Base-by-base conservation (phyloP, 2,113 vertebrate genomes). In the Perognathus longimembris region DNA sequence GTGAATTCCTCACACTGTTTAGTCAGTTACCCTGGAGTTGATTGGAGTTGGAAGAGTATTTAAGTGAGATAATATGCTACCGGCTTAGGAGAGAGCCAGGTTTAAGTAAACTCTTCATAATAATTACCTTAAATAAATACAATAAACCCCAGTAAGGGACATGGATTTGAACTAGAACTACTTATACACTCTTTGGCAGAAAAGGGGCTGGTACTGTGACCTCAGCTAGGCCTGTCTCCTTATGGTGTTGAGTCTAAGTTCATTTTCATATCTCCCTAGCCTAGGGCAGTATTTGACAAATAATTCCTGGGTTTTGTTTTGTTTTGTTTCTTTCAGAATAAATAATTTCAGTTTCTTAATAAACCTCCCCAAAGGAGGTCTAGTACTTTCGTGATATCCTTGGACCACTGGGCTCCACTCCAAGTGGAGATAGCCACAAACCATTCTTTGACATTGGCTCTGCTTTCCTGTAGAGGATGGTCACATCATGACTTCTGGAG, bases 281-380 rank as follows among this genome's bases (percentile, higher is more conserved):
- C 59, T 75, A 61, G 38, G 63, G 69, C 8, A 77, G 34, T 87
- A 59, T 42, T 79, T 32, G 87, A 86, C 34, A 89, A 81, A 26
- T 85, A 36, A 42, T 36, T 92, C n/a, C 85, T 75, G 38, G 22
- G 61, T 78, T 66, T 36, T 82, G 21, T 50, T 7, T 34, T 54
- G 42, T 45, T 45, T 54, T 54, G 50, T 18, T 54, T 93, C 26
- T 91, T 40, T 63, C 34, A 73, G 59, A 82, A 77, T 63, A 69
- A 84, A 54, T 50, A 90, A 67, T 77, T 89, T 61, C n/a, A 80
- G 40, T 64, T 93, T 63, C 36, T 82, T 86, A 92, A 85, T 69
- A 93, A 61, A 63, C 34, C 28, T 64, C 61, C 36, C 26, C 38
- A 67, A 57, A 80, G 15, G 42, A 86, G 54, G 42, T 42, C 61